Evolutionary conservation across 2,797 vertebrate genomes (phyloP), one percentile per base, ranked within the genome.

Genomic region (Siniperca undulata): DNA sequence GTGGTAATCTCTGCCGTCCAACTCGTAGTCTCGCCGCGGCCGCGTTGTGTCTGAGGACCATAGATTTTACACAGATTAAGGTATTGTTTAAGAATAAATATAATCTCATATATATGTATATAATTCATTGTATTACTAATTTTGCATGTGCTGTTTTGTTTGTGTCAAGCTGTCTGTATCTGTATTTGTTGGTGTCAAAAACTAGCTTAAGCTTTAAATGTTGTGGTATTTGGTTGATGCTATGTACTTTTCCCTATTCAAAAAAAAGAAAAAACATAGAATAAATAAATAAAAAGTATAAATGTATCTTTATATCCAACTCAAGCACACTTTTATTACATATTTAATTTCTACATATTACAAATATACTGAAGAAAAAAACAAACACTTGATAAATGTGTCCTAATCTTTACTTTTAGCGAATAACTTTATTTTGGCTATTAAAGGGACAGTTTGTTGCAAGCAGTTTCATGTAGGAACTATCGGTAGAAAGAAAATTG

Each of bases 1-100:
- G 93, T 99, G 98, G 89, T 99, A 99, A 94, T 99, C 98, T 91
- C 98, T 95, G 72, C 97, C 97, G 44, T 99, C 98, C 81, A 98
- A 97, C 90, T 99, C 98, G 40, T 99, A 99, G 88, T 99, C 98
- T 83, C 98, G 96, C 86, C 97, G 97, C 50, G 97, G 97, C 92
- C 98, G 97, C 50, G 98, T 99, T 58, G 98, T 99, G 93, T 99
- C 98, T 99, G 74, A 3, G 9, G 27, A 30, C 48, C 52, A 70
- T 7, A 82, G 42, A 61, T 71, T 69, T 67, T 0, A 76, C 5
- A 70, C 14, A 77, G 3, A 24, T 38, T 56, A 48, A 8, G 56
- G 1, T 60, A 60, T 56, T 48, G 9, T 60, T 66, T n/a, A 30
- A 40, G 6, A 59, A 42, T 12, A 24, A 19, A 59, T 16, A 46